Evolutionary conservation across 2,113 vertebrate genomes (phyloP), one percentile per base, ranked within the genome.

Genomic region (Pelvicachromis taeniatus): DNA sequence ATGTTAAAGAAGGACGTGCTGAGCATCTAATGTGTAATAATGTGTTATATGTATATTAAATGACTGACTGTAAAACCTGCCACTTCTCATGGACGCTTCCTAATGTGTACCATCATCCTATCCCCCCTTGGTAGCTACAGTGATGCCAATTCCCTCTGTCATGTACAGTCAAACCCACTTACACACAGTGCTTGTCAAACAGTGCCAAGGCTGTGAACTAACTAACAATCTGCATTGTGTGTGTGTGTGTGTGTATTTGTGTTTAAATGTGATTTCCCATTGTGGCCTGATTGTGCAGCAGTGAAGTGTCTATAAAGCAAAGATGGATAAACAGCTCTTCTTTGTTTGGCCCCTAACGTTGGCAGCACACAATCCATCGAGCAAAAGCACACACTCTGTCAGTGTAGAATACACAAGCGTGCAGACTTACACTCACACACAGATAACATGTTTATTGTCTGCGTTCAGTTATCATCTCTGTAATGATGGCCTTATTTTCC

Each of bases 271-370:
- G 40, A 16, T 73, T 83, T 86, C 84, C 65, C n/a, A 73, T 40
- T 87, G 80, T 78, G 73, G 68, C 56, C 68, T 87, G 70, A 81
- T 81, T 87, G 88, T 90, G 84, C 52, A 75, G 35, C 14, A 68
- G 68, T 86, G 21, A 65, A 81, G 88, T 84, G 90, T 89, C 86
- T 88, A 56, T 82, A 81, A 89, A 86, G 73, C 82, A 82, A 77
- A 85, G 88, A 88, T 90, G 91, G 86, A 92, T 90, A 92, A 92
- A 91, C 87, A 90, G 78, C 87, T 85, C 68, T 77, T 80, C 81
- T 90, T 91, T 88, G 84, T 93, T 88, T 89, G 80, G 91, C 89
- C 84, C 23, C 82, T 21, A 83, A 83, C 17, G 11, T 53, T 86
- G 82, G 84, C 88, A 79, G 54, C 78, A 81, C 78, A 81, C 85